Evolutionary conservation across 53 echinoderm and acorn worm species (phyloP), one percentile per base, ranked within the genome.

Genomic region (Zoroaster sp.): DNA sequence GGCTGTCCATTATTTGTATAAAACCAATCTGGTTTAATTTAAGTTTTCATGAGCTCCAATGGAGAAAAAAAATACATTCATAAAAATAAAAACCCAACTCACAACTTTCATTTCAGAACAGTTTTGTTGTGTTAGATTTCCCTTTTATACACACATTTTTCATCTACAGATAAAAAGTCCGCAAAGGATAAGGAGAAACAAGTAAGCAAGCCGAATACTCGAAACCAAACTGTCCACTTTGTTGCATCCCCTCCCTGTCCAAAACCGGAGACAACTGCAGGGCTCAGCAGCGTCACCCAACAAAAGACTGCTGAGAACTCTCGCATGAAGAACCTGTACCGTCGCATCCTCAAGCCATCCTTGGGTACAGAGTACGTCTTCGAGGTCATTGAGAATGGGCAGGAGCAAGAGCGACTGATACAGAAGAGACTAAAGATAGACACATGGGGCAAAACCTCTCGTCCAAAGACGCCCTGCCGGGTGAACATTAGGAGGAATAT

Each of bases 241-340:
- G 35, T 69, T 11, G 5, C 34, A 9, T 47, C 45, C 32, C 72
- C 69, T 42, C 32, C 30, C 3, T 40, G 66, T 17, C 51, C 83
- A 52, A 69, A 49, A 10, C 43, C 15, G 49, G 72, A 37, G 30
- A 31, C 43, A 46, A 37, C 71, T 12, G 36, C 49, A 35, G 35
- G 37, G 44, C 53, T 11, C 14, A 88, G 42, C 28, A 81, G 35
- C n/a, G 65, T 10, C 34, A 17, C 78, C 10, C n/a, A n/a, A n/a
- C n/a, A n/a, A n/a, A 69, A 76, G 51, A 35, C 72, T 5, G 53
- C 53, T 38, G 89, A 89, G 38, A 87, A 88, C 21, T 83, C 83
- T 23, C 92, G 93, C 52, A 97, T 97, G 89, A 77, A 90, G 17
- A 97, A 97, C 41, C 80, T 97, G 3, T 97, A 97, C 38, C 74